Evolutionary conservation across 2,113 vertebrate species (phyloP), one percentile per base, ranked within the genome.

Genomic region (Oncorhynchus tshawytscha): DNA sequence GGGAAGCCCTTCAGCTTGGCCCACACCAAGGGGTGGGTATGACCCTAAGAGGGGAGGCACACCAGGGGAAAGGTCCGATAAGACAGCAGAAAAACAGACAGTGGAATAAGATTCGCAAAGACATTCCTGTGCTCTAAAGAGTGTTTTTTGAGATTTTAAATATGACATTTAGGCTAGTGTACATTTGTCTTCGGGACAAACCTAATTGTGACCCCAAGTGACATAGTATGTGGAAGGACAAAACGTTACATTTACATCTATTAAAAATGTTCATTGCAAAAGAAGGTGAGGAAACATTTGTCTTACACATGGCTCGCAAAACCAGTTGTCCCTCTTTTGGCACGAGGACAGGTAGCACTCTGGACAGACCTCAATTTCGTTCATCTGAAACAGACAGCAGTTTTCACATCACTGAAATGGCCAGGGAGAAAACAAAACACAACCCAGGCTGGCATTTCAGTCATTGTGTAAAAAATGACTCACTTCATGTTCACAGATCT

Each of bases 301-400:
- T 59, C 95, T 94, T 95, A 99, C 97, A 95, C 97, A 99, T 88
- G 97, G 97, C 89, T 99, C 97, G 91, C 97, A 99, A 93, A 99
- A 99, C 97, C 97, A 99, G 94, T 98, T 99, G 72, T 99, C 97
- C 82, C 97, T 93, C 95, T 99, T 99, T 93, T 99, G 97, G 95
- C 97, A 99, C 91, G 97, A 94, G 85, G 97, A 97, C 91, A 99
- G 93, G 82, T 99, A 99, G 91, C 97, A 99, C 93, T 99, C 97
- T 78, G 97, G 97, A 93, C 97, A 99, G n/a, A 99, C 97, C 93
- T 99, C 97, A 34, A 99, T 98, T 93, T 99, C 97, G 90, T 98
- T 99, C 97, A 99, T 99, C 97, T 99, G 90, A 29, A 94, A 84
- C n/a, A 83, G 27, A 3, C n/a, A 70, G 27, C 45, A 29, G 45